Base-by-base conservation (phyloP, 2,113 vertebrate genomes). In the Pithys albifrons region DNA sequence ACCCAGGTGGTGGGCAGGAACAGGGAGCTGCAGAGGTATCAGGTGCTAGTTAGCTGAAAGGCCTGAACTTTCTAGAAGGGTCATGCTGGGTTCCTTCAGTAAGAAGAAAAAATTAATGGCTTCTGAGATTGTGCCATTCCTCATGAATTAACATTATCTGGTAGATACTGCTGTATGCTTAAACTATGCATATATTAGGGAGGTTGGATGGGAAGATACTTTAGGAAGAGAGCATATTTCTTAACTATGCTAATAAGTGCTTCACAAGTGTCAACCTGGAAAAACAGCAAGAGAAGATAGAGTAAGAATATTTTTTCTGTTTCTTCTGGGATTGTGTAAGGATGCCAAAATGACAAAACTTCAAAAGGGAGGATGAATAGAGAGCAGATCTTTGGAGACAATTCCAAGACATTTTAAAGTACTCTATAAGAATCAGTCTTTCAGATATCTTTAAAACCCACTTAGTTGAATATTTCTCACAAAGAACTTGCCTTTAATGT, bases 341-440 rank as follows among this genome's bases (percentile, higher is more conserved):
- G 52, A 62, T 92, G 85, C 52, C 91, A 82, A 70, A 75, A 72
- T 19, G 58, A 69, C 29, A 75, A 35, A 85, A 69, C 67, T 88
- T 96, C 62, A 65, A 20, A 95, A 88, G 46, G 27, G 18, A 76
- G 49, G 35, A n/a, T 81, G 51, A 91, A 41, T 45, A 71, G 52
- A 57, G 67, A 93, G 24, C 27, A 55, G 75, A 58, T 57, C 55
- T 88, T 82, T 64, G 49, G 58, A 88, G 67, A 67, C 18, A 78
- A 93, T 85, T 88, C 62, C 74, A 88, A 69, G 93, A n/a, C 27
- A 45, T 85, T 90, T 93, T 90, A 72, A 82, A 85, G 22, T 88
- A 71, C 43, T 72, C 46, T 43, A 0, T 46, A 48, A 64, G 43
- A 72, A 59, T 93, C 39, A 76, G 46, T 46, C 57, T 55, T 88